Evolutionary conservation across 2,113 vertebrate species (phyloP).

Genomic region (Alexandromys fortis): DNA sequence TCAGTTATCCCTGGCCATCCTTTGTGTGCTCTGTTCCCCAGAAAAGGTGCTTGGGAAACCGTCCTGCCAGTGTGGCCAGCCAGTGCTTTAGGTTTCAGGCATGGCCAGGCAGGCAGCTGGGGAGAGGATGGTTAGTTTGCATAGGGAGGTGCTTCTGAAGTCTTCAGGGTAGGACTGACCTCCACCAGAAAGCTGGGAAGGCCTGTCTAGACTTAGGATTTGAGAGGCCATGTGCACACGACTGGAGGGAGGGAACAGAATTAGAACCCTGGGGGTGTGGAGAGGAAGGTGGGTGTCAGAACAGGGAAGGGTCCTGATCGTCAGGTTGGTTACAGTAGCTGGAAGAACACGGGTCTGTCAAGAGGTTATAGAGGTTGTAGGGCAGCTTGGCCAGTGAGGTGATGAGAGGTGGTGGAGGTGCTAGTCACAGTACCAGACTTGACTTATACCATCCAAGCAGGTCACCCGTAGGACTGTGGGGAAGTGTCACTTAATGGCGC

Average conservation of each 20-base stretch:
- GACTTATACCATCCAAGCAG: not conserved
- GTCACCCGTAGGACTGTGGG: fast-evolving
- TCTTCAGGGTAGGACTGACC: not conserved
- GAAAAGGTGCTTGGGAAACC: not conserved
- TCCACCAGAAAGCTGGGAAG: not conserved
- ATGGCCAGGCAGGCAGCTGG: not conserved
- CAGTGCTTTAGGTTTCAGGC: not conserved
- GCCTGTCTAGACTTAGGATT: not conserved
- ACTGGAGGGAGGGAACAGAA: not conserved
- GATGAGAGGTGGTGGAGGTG: not conserved
- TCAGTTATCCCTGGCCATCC: not conserved
- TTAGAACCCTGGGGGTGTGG: no score
- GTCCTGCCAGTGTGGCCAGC: not conserved
- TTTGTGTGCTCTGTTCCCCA: not conserved
- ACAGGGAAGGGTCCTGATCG: not conserved
- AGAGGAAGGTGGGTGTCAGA: not conserved
- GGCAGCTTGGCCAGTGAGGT: not conserved
- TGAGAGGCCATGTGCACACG: not conserved
- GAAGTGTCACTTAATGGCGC: not conserved
- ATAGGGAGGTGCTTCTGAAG: not conserved
- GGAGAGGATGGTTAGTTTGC: not conserved
- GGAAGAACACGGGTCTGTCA: not conserved
- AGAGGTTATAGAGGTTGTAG: not conserved
- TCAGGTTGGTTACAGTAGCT: not conserved
- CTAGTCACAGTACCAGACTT: not conserved